A percentile compares a stretch with the other conserved stretches of the same genome.
These are phyloP conservation scores for Lasiommata megera DNA, from an alignment of 2,888 invertebrate genomes.

Conservation along the genomic window DNA sequence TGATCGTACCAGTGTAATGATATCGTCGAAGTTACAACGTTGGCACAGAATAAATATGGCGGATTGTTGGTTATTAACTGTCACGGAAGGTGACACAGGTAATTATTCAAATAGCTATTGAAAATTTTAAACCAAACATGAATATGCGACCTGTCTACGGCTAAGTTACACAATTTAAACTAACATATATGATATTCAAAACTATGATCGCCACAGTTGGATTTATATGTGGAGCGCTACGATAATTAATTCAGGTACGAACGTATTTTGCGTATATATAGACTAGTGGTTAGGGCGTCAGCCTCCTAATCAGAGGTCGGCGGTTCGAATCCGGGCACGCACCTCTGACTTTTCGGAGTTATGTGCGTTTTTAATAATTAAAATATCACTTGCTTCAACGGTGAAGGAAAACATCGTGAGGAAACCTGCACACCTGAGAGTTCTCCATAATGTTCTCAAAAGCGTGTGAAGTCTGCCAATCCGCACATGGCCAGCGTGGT, in stretches of 20 bases:
- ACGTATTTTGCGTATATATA: too few relatives aligned
- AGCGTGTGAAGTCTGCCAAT: too few relatives aligned
- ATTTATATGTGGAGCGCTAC: not conserved
- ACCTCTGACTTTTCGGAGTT: too few relatives aligned
- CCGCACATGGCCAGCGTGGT: too few relatives aligned
- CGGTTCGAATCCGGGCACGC: too few relatives aligned
- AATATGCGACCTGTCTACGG: not conserved
- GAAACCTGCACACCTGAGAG: too few relatives aligned
- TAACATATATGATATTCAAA: not conserved
- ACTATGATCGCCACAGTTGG: not conserved
- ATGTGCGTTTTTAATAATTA: too few relatives aligned
- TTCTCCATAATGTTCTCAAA: too few relatives aligned
- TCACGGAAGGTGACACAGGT: constrained; percentile 10
- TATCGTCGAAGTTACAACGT: constrained; percentile 5
- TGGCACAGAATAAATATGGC: not conserved
- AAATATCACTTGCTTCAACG: too few relatives aligned
- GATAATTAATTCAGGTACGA: not conserved
- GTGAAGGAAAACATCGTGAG: too few relatives aligned
- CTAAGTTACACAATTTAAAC: not conserved
- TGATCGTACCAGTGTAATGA: not conserved
- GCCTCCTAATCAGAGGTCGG: too few relatives aligned
- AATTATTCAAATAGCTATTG: constrained; percentile 14
- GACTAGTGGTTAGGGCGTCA: too few relatives aligned
- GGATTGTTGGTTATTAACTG: not conserved
- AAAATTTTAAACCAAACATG: not conserved